A percentile compares a stretch with the other conserved stretches of the same genome.
Conservation (phyloP, 2,888 invertebrate species). For the Hecatera dysodea region DNA sequence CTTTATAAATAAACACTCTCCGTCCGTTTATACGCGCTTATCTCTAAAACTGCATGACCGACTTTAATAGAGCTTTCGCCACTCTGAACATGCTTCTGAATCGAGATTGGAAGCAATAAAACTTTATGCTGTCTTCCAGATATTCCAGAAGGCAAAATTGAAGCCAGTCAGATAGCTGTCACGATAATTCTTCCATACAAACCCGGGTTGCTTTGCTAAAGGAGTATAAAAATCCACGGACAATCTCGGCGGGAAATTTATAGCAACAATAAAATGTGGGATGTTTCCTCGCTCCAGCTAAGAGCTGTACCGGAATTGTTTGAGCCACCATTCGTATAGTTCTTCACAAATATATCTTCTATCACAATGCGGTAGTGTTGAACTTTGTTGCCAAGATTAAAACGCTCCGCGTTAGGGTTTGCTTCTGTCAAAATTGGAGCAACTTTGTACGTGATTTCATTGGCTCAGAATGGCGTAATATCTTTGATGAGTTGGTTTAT, state of each 20-base stretch:
- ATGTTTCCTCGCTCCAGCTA: constrained; percentile 81
- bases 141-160: constrained; percentile 48
- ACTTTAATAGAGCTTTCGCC: constrained; percentile 35
- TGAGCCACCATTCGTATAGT: constrained; percentile 64
- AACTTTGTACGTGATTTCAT: constrained; percentile 65
- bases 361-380: constrained; percentile 63
- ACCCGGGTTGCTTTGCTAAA: constrained; percentile 60
- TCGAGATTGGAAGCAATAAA: constrained; percentile 38
- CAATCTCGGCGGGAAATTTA: constrained; percentile 89
- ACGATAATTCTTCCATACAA: constrained; percentile 61
- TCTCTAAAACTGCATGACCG: constrained; percentile 31
- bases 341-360: constrained; percentile 68
- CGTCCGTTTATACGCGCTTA: constrained; percentile 32
- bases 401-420: constrained; percentile 51
- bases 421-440: constrained; percentile 59
- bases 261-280: constrained; percentile 89
- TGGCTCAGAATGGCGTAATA: constrained; percentile 36
- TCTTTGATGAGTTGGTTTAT: constrained; percentile 49
- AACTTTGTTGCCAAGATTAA: constrained; percentile 66
- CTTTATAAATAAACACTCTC: constrained; percentile 44
- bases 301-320: constrained; percentile 74
- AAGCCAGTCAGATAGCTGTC: constrained; percentile 62
- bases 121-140: constrained; percentile 39
- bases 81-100: constrained; percentile 26
- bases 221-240: constrained; percentile 86